A percentile compares a stretch with the other conserved stretches of the same genome.
phyloP scores from a whole-genome alignment of 2,113 vertebrate species.

The Cebidichthys violaceus region DNA sequence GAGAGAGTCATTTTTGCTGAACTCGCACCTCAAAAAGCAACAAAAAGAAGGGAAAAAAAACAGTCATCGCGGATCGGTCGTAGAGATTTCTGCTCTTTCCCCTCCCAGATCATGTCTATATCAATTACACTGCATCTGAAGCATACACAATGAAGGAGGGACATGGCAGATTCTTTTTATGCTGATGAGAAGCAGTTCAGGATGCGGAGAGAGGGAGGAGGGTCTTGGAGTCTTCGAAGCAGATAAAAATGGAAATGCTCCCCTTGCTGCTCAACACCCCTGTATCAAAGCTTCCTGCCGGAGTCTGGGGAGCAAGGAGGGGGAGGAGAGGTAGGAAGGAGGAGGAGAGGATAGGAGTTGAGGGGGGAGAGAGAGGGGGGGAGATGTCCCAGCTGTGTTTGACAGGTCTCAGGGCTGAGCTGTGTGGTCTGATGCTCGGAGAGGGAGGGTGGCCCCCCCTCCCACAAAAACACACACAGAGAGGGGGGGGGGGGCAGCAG shows the following conservation, averaged over 20 bases:
- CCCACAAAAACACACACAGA: neutral
- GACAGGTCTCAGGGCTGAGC: conserved; percentile 80
- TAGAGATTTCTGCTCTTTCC: conserved; percentile 53
- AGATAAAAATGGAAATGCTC: conserved; percentile 82
- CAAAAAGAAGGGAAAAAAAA: conserved; percentile 39
- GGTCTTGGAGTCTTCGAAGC: conserved; percentile 69
- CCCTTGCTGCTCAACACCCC: conserved; percentile 67
- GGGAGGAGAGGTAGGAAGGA: conserved; percentile 53
- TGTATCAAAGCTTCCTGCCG: conserved; percentile 79
- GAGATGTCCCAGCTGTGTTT: conserved; percentile 83
- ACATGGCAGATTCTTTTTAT: conserved; percentile 71
- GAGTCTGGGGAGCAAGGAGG: conserved; percentile 70
- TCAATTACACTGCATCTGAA: conserved; percentile 68
- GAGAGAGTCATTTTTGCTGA: conserved; percentile 67
- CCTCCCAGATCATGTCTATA: conserved; percentile 64
- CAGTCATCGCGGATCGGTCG: conserved; percentile 56
- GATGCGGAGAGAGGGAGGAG: conserved; percentile 62
- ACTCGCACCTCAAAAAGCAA: conserved; percentile 68
- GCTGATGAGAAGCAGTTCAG: conserved; percentile 74
- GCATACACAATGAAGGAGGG: conserved; percentile 52
- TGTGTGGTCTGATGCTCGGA: conserved; percentile 79
- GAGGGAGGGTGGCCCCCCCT: conserved; percentile 39
- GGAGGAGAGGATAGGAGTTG: conserved; percentile 24
- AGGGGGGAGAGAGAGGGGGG: conserved; percentile 3
- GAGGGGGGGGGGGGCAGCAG: neutral